These are phyloP conservation scores for Sabatieria punctata DNA, from an alignment of 2,888 invertebrate species.

Conservation along the genomic window DNA sequence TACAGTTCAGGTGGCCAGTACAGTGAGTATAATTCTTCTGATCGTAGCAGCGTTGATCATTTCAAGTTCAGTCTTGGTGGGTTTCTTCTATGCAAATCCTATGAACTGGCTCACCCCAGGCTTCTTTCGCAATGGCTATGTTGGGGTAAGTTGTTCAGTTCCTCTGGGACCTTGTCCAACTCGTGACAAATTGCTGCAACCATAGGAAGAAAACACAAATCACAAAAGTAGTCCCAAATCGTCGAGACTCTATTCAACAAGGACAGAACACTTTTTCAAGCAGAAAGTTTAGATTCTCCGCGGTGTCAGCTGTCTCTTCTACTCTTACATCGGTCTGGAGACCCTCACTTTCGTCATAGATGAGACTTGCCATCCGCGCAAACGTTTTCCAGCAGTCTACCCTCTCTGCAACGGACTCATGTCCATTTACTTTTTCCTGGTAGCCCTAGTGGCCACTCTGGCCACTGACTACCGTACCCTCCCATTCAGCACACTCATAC, in stretches of 20 bases:
- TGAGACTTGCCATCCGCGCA: background rate
- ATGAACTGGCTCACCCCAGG: conserved; percentile 1
- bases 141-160: conserved; percentile 2
- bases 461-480: too few species aligned
- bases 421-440: too few species aligned
- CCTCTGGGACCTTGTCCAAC: background rate
- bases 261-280: background rate
- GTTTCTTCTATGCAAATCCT: conserved; percentile 4
- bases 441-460: too few species aligned
- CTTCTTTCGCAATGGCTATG: background rate
- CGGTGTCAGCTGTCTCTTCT: background rate
- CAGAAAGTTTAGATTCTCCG: background rate
- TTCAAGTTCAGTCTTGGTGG: conserved; percentile 4
- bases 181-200: too few species aligned
- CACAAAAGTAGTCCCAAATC: too few species aligned
- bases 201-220: too few species aligned
- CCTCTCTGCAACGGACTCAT: too few species aligned
- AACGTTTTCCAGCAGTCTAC: background rate
- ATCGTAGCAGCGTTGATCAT: conserved; percentile 1
- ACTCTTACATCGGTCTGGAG: background rate
- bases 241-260: background rate
- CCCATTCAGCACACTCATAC: too few species aligned
- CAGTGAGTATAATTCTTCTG: background rate
- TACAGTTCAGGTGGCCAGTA: conserved; percentile 3
- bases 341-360: background rate